Percentiles rank a stretch among this genome's conserved stretches.
phyloP scores from a whole-genome alignment of 2,888 invertebrate genomes.

The Luperina testacea region DNA sequence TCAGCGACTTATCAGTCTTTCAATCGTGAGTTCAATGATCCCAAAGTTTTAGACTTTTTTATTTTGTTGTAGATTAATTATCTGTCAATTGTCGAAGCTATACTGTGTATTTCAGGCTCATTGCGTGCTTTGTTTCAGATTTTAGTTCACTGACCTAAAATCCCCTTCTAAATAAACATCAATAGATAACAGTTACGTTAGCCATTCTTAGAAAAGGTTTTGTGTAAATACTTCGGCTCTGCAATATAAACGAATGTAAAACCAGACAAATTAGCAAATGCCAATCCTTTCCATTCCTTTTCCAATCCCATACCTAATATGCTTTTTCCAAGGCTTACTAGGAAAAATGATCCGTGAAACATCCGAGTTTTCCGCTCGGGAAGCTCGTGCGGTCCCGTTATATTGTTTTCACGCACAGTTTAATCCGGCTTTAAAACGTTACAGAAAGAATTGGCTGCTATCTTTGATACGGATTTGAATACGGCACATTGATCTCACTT shows the following conservation, averaged over 20 bases:
- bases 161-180: background rate
- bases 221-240: constrained; percentile 2
- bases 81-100: background rate
- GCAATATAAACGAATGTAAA: constrained; percentile 20
- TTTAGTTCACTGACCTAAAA: constrained; percentile 7
- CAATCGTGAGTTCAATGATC: constrained; percentile 34
- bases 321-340: constrained; percentile 44
- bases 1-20: constrained; percentile 6
- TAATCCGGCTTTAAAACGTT: constrained; percentile 67
- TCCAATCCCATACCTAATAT: constrained; percentile 37
- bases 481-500: constrained; percentile 47
- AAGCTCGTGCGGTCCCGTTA: constrained; percentile 48
- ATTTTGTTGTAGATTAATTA: background rate
- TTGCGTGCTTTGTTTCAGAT: background rate
- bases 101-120: background rate
- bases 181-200: constrained; percentile 12
- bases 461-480: constrained; percentile 63
- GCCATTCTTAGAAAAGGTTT: constrained; percentile 26
- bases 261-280: constrained; percentile 31
- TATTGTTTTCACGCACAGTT: constrained; percentile 66
- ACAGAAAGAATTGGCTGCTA: constrained; percentile 53
- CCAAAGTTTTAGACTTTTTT: constrained; percentile 2
- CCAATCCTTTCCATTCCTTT: too few relatives aligned
- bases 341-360: constrained; percentile 61
- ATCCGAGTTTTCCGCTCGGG: constrained; percentile 51